These are phyloP conservation scores for Cerastis leucographa DNA, from an alignment of 2,888 invertebrate species.

Conservation along the genomic window DNA sequence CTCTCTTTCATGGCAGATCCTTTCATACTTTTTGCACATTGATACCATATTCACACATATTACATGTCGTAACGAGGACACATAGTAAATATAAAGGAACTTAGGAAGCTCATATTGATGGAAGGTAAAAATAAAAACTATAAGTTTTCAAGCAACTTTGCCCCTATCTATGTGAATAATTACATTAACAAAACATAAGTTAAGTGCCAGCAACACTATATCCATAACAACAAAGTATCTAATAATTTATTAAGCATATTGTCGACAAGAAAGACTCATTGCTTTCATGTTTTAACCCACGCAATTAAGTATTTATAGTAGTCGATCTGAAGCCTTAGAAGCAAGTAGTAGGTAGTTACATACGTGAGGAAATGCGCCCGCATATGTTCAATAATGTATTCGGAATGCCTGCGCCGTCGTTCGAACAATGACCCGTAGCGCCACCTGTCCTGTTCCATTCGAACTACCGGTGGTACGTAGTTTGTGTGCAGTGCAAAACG, in stretches of 20 bases:
- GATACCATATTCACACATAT: too few relatives aligned
- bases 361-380: conserved; percentile 65
- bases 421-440: conserved; percentile 65
- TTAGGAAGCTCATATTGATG: background rate
- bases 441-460: conserved; percentile 59
- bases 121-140: background rate
- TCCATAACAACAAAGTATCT: background rate
- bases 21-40: too few relatives aligned
- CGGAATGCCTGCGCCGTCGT: conserved; percentile 31
- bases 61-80: too few relatives aligned
- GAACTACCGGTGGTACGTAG: conserved; percentile 55
- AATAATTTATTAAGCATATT: conserved; percentile 30
- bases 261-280: conserved; percentile 28
- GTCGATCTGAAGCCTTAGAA: conserved; percentile 45
- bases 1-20: too few relatives aligned
- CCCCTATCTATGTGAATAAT: background rate
- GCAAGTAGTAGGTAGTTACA: conserved; percentile 42
- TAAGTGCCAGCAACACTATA: background rate
- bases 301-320: conserved; percentile 52
- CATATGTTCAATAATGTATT: conserved; percentile 62
- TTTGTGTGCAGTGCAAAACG: conserved; percentile 33
- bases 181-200: background rate
- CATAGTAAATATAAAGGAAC: background rate
- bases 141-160: background rate
- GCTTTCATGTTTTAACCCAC: conserved; percentile 32